Conservation (phyloP, 2,113 vertebrate species). For the Fregata magnificens region DNA sequence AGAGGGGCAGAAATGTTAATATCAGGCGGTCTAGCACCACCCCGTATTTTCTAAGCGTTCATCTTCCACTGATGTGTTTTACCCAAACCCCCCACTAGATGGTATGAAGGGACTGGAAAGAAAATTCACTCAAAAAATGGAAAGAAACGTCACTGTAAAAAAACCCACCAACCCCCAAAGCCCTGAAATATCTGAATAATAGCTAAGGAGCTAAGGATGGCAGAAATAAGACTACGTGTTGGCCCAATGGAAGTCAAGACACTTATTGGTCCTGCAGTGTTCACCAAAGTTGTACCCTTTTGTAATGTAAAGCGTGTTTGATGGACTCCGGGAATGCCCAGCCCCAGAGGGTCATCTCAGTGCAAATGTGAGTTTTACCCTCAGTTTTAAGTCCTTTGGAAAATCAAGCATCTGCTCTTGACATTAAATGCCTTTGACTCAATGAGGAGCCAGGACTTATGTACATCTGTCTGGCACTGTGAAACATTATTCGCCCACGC, state of each 20-base stretch:
- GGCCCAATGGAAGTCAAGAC: background rate
- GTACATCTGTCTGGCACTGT: too few species aligned
- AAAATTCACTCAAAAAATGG: background rate
- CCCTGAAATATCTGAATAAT: background rate
- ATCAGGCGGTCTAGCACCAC: background rate
- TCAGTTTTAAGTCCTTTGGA: background rate
- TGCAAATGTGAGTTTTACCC: background rate
- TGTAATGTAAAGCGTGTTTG: background rate
- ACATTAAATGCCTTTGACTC: background rate
- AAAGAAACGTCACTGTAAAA: background rate
- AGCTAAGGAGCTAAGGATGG: background rate
- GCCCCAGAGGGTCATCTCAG: background rate
- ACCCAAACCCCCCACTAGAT: constrained; percentile 50
- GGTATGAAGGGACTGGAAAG: constrained; percentile 8
- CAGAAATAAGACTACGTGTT: background rate
- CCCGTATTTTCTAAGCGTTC: background rate
- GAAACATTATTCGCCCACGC: background rate
- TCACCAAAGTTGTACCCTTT: background rate
- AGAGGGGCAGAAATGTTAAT: background rate
- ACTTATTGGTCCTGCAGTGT: background rate
- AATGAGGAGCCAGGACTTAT: too few species aligned
- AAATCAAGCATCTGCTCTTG: background rate
- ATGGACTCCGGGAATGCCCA: background rate
- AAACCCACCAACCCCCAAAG: background rate
- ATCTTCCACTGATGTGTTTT: background rate